Percentiles rank a stretch among this genome's conserved stretches.
These are phyloP conservation scores for Eudasyphora cyanicolor DNA, from an alignment of 2,888 invertebrate genomes.

Conservation along the genomic window DNA sequence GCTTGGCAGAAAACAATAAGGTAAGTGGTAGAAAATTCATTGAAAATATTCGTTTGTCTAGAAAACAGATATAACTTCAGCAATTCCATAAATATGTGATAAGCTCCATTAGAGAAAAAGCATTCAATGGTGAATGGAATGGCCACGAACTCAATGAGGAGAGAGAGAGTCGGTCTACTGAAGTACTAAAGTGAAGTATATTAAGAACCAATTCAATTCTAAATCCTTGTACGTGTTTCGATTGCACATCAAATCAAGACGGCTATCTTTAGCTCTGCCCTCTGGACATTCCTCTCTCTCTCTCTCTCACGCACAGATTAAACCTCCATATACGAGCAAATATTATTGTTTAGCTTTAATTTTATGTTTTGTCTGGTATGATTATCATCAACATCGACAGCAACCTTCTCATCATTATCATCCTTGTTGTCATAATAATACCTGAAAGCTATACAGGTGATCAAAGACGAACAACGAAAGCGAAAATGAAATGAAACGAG, in stretches of 20 bases:
- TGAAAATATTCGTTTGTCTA: not conserved
- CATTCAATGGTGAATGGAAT: not conserved
- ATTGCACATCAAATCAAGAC: conserved; percentile 50
- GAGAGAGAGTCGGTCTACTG: not conserved
- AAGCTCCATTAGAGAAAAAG: conserved; percentile 29
- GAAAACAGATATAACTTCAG: not conserved
- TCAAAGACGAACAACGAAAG: conserved; percentile 31
- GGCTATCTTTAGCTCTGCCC: conserved; percentile 3
- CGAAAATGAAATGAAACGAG: conserved; percentile 24
- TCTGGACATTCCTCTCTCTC: not conserved
- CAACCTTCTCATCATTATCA: not conserved
- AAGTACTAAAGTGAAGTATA: conserved; percentile 25
- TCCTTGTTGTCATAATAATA: conserved; percentile 24
- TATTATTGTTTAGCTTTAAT: conserved; percentile 59
- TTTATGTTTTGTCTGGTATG: conserved; percentile 25
- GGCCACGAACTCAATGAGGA: not conserved
- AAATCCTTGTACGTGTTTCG: conserved; percentile 61
- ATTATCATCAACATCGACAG: not conserved
- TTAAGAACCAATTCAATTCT: conserved; percentile 49
- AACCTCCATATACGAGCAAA: conserved; percentile 28
- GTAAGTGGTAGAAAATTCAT: conserved; percentile 16
- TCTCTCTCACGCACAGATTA: not conserved
- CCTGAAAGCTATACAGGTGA: conserved; percentile 30
- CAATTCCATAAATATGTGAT: conserved; percentile 28
- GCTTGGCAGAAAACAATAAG: conserved; percentile 25